Conservation (phyloP, 2,797 vertebrate genomes). For the Smutsia gigantea region DNA sequence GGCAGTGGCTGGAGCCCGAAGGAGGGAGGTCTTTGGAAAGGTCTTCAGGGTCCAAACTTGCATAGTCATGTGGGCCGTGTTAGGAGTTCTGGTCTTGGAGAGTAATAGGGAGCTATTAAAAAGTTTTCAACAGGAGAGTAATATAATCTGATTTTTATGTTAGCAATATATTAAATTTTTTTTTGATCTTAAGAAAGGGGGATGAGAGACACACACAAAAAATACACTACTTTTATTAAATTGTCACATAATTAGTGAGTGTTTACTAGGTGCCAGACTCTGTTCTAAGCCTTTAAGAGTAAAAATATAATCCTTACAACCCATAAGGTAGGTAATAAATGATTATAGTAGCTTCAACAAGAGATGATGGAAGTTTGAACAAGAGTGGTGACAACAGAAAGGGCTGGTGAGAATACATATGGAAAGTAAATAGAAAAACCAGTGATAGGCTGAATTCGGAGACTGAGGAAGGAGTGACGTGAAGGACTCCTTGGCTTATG, state of each 20-base stretch:
- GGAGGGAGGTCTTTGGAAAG: neutral
- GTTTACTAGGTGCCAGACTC: neutral
- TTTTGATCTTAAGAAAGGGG: neutral
- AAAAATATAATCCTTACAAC: neutral
- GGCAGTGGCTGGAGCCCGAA: neutral
- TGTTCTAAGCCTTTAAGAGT: neutral
- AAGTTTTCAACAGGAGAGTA: neutral
- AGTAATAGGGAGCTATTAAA: neutral
- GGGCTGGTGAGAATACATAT: neutral
- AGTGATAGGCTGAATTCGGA: neutral
- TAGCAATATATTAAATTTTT: neutral
- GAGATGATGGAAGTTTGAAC: neutral
- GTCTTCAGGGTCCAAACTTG: neutral
- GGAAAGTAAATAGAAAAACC: neutral
- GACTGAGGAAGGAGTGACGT: neutral
- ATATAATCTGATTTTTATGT: neutral
- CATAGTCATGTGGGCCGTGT: neutral
- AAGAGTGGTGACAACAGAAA: neutral
- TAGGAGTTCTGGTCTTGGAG: neutral
- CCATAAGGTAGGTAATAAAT: neutral
- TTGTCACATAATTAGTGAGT: neutral
- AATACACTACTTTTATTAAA: neutral
- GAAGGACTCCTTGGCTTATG: neutral
- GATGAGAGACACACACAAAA: neutral
- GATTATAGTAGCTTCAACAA: neutral